phyloP scores from a whole-genome alignment of 2,888 invertebrate species.

The Apodemia duryi region DNA sequence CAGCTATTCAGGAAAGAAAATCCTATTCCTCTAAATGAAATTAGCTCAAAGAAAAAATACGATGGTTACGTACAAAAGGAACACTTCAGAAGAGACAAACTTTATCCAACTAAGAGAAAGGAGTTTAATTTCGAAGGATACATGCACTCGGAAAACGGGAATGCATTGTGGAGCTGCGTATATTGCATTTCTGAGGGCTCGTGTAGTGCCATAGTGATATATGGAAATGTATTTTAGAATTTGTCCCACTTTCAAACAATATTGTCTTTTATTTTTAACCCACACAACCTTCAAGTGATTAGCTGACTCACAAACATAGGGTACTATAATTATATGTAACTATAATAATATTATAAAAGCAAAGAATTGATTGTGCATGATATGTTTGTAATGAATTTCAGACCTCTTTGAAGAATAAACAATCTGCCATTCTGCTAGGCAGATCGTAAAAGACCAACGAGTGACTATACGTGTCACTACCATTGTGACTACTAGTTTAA shows the following conservation, averaged over 20 bases:
- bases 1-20: constrained; percentile 17
- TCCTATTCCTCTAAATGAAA: constrained; percentile 20
- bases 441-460: too few species aligned
- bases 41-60: constrained; percentile 19
- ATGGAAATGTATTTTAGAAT: constrained; percentile 6
- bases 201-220: not conserved
- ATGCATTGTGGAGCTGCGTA: constrained; percentile 36
- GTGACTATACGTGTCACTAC: too few species aligned
- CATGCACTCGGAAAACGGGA: constrained; percentile 20
- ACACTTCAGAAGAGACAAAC: constrained; percentile 21
- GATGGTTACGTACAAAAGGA: constrained; percentile 17
- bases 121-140: constrained; percentile 24
- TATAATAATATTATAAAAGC: too few species aligned
- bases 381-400: too few species aligned
- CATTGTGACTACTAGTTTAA: too few species aligned
- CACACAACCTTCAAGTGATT: too few species aligned
- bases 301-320: not conserved
- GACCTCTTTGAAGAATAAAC: too few species aligned
- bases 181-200: constrained; percentile 56
- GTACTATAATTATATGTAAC: not conserved
- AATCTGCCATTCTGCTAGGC: too few species aligned
- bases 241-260: not conserved
- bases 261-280: not conserved
- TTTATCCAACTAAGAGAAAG: constrained; percentile 24
- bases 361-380: too few species aligned